Evolutionary conservation across 2,797 vertebrate genomes (phyloP).

Genomic region (Hipposideros larvatus): DNA sequence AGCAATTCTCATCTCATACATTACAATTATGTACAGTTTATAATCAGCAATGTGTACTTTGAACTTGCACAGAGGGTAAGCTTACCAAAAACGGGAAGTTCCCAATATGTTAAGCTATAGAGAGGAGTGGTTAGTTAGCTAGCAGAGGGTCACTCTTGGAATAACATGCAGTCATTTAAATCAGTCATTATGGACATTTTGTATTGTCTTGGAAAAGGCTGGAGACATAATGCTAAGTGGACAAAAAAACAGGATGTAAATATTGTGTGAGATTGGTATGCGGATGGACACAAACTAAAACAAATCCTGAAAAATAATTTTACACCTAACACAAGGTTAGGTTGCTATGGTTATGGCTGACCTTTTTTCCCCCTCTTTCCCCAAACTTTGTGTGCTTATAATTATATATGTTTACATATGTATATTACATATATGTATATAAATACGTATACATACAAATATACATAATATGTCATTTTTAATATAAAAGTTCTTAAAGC

Average conservation of each 20-base stretch:
- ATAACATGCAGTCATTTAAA: conserved; percentile 6
- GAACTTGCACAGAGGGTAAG: background rate
- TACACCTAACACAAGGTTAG: background rate
- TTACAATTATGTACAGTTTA: background rate
- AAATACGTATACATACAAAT: background rate
- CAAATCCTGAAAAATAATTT: background rate
- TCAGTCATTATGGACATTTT: background rate
- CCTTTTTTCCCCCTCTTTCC: background rate
- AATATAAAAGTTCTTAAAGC: background rate
- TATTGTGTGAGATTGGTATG: background rate
- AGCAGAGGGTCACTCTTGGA: background rate
- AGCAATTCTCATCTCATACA: background rate
- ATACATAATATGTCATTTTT: background rate
- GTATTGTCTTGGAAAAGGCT: background rate
- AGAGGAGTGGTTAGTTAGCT: background rate
- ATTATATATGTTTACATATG: background rate
- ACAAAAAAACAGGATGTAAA: background rate
- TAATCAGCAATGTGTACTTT: background rate
- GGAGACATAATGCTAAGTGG: background rate
- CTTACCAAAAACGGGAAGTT: background rate
- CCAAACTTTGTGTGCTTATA: background rate
- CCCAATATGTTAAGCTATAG: background rate
- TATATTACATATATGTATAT: background rate
- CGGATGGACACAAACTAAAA: background rate
- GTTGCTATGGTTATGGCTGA: background rate